A percentile compares a stretch with the other conserved stretches of the same genome.
phyloP scores from a whole-genome alignment of 92 coral and sea anemone genomes.

The Actinostola sp. region DNA sequence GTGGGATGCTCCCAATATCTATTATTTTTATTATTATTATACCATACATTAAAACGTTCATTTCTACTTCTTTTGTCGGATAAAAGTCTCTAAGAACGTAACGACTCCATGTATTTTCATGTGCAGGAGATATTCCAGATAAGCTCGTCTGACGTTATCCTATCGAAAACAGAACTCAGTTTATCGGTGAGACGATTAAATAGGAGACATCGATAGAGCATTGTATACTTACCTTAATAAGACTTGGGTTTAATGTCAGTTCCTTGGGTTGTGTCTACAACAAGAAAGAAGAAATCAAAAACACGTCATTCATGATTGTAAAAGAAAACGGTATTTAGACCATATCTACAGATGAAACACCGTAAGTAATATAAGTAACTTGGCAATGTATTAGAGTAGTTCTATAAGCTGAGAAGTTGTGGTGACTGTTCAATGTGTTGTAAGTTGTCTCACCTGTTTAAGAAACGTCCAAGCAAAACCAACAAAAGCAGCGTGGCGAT shows the following conservation, averaged over 20 bases:
- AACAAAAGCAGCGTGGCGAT: constrained; percentile 79
- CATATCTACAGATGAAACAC: too few species aligned
- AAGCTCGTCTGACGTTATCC: constrained; percentile 78
- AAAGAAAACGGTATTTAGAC: too few species aligned
- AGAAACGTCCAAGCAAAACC: constrained; percentile 91
- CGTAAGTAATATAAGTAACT: too few species aligned
- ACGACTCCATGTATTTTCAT: constrained; percentile 68
- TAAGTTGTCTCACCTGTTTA: constrained; percentile 56
- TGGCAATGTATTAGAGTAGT: too few species aligned
- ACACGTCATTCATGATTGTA: too few species aligned
- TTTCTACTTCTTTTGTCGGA: constrained; percentile 47
- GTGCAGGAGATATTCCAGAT: constrained; percentile 73
- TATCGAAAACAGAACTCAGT: constrained; percentile 35
- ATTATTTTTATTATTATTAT: not conserved
- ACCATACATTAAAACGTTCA: not conserved
- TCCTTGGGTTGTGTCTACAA: constrained; percentile 74
- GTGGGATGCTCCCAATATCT: too few species aligned
- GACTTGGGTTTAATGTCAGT: constrained; percentile 70
- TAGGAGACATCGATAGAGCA: too few species aligned
- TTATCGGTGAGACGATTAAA: not conserved
- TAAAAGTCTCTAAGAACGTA: constrained; percentile 78
- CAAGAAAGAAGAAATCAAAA: not conserved
- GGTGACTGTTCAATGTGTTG: too few species aligned
- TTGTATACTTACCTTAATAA: constrained; percentile 82
- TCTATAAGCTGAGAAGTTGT: too few species aligned